A percentile compares a stretch with the other conserved stretches of the same genome.
Conservation (phyloP, 2,888 invertebrate genomes). For the Hylaea fasciaria region DNA sequence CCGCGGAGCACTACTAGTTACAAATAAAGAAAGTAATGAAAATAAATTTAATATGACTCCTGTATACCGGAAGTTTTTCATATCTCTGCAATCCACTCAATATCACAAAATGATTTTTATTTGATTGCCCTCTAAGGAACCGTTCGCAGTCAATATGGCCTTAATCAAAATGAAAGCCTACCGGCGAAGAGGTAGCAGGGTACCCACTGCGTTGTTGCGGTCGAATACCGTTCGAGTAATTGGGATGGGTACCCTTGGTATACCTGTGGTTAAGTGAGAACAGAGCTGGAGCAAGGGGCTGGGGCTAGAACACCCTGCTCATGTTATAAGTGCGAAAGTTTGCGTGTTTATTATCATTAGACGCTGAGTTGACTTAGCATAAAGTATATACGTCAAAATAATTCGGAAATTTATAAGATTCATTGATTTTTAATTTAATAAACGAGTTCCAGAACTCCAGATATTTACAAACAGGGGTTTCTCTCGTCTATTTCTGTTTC, state of each 20-base stretch:
- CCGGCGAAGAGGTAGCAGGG: slow-evolving; percentile 10
- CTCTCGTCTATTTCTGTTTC: too few relatives aligned
- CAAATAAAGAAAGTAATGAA: too few relatives aligned
- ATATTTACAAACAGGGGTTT: too few relatives aligned
- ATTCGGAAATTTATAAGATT: too few relatives aligned
- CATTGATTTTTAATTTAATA: too few relatives aligned
- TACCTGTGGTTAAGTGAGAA: slow-evolving; percentile 9
- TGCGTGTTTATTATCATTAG: too few relatives aligned
- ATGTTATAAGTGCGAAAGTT: not conserved
- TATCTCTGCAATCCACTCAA: slow-evolving; percentile 2
- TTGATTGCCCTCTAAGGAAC: slow-evolving; percentile 9
- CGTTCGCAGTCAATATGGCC: slow-evolving; percentile 15
- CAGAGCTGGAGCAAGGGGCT: slow-evolving; percentile 9
- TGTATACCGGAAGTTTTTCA: slow-evolving; percentile 4
- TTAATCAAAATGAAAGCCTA: slow-evolving; percentile 26
- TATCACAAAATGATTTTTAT: slow-evolving; percentile 7
- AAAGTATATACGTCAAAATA: too few relatives aligned
- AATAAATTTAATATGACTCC: slow-evolving; percentile 4
- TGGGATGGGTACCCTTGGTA: slow-evolving; percentile 8
- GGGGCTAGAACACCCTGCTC: not conserved
- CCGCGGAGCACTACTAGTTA: too few relatives aligned
- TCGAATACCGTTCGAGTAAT: slow-evolving; percentile 23
- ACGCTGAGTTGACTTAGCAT: too few relatives aligned
- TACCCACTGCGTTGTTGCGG: slow-evolving; percentile 19
- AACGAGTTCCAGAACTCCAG: too few relatives aligned